These are phyloP conservation scores for Porites divaricata DNA, from an alignment of 92 coral and sea anemone genomes.

Conservation along the genomic window DNA sequence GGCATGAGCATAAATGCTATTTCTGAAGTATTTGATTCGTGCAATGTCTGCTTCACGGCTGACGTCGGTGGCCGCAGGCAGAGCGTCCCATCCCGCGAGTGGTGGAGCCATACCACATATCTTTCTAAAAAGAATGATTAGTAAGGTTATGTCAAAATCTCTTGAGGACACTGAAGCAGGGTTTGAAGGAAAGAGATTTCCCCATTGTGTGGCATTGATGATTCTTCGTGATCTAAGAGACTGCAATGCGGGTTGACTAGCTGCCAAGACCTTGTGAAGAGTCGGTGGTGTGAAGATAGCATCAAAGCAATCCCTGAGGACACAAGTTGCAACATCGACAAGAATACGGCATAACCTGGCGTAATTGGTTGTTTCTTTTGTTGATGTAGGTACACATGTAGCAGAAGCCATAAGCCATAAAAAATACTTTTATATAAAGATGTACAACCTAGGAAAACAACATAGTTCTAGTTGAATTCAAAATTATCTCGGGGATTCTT, in stretches of 20 bases:
- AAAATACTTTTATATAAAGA: background rate
- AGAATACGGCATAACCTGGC: slow-evolving; percentile 18
- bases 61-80: slow-evolving; percentile 36
- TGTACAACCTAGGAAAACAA: background rate
- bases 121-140: slow-evolving; percentile 2
- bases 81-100: slow-evolving; percentile 52
- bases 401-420: background rate
- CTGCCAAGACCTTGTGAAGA: slow-evolving; percentile 14
- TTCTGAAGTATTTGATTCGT: slow-evolving; percentile 50
- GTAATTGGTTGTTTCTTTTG: slow-evolving; percentile 20
- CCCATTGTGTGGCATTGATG: slow-evolving; percentile 25
- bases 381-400: background rate
- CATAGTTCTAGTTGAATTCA: no score
- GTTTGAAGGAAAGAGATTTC: slow-evolving; percentile 5
- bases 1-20: slow-evolving; percentile 39
- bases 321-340: slow-evolving; percentile 8
- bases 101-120: slow-evolving; percentile 25
- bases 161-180: slow-evolving; percentile 11
- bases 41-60: slow-evolving; percentile 51
- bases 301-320: slow-evolving; percentile 8
- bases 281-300: background rate
- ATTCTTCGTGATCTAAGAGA: slow-evolving; percentile 1
- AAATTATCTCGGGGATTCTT: no score
- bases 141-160: slow-evolving; percentile 10
- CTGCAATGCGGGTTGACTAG: background rate